Evolutionary conservation across 2,113 vertebrate genomes (phyloP), one percentile per base, ranked within the genome.

Genomic region (Lates calcarifer): DNA sequence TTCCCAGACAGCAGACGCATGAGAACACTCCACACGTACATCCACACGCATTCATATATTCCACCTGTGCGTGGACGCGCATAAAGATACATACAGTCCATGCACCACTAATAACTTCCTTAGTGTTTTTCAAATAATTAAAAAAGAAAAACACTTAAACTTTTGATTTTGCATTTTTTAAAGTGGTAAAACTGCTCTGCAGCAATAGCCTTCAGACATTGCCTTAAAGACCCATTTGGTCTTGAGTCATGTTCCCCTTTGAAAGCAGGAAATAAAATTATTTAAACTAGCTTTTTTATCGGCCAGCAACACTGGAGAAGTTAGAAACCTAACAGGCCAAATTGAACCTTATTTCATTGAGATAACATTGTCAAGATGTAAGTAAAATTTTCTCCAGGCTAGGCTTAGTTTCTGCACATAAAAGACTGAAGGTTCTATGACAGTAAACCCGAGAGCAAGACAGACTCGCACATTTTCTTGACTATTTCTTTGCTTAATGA

Each of bases 1-100:
- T 90, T 87, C 67, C 82, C 22, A 29, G 77, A 90, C 79, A 74
- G 72, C 68, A 77, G 82, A 80, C 6, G 14, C 72, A 65, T 45
- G 57, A 88, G 63, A 79, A 71, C 56, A 77, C 77, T 76, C 74
- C 74, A 41, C 28, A 45, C 6, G 0, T 26, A 26, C 6, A 3
- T 55, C 47, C 33, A 51, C 24, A 17, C 28, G 22, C 67, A 66
- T 71, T 82, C 57, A 67, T 77, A 63, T 77, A 49, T 64, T 53
- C 57, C 57, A 70, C 68, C 28, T 81, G 67, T 51, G 53, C 66
- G 62, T 68, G 43, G 33, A 31, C 4, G 4, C 45, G 66, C 65
- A 78, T 29, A 17, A 51, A 33, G 33, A 26, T 57, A 24, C 29
- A 60, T 24, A n/a, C 61, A n/a, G n/a, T n/a, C n/a, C n/a, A 73